Percentiles rank a stretch among this genome's conserved stretches.
phyloP scores from a whole-genome alignment of 2,113 vertebrate species.

The Sialia sialis region DNA sequence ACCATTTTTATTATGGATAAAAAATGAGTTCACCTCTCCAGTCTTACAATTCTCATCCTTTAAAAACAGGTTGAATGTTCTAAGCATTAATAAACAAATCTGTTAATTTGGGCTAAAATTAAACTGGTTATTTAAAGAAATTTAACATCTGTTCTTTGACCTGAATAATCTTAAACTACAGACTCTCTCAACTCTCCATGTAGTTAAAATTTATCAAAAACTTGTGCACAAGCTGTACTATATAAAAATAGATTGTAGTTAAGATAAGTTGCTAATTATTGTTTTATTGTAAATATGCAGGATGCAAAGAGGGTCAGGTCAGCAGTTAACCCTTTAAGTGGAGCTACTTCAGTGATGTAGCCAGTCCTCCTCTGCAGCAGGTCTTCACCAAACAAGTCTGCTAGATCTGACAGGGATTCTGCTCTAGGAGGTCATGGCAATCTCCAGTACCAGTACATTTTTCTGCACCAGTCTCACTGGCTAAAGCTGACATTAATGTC shows the following conservation, averaged over 20 bases:
- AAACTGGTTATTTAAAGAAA: slow-evolving; percentile 17
- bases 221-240: neutral
- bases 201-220: slow-evolving; percentile 20
- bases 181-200: neutral
- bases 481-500: neutral
- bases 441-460: neutral
- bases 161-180: slow-evolving; percentile 25
- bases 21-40: neutral
- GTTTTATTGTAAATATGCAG: neutral
- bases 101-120: slow-evolving; percentile 35
- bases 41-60: neutral
- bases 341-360: neutral
- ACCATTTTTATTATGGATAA: neutral
- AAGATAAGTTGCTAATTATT: slow-evolving; percentile 17
- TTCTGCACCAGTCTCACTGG: neutral
- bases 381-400: neutral
- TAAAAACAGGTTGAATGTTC: neutral
- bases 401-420: neutral
- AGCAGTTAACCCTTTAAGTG: neutral
- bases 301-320: neutral
- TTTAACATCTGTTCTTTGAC: slow-evolving; percentile 35
- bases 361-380: neutral
- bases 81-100: slow-evolving; percentile 14
- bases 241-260: neutral
- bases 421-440: neutral